A percentile compares a stretch with the other conserved stretches of the same genome.
Conservation (phyloP, 2,888 invertebrate species). For the Thecophora atra region DNA sequence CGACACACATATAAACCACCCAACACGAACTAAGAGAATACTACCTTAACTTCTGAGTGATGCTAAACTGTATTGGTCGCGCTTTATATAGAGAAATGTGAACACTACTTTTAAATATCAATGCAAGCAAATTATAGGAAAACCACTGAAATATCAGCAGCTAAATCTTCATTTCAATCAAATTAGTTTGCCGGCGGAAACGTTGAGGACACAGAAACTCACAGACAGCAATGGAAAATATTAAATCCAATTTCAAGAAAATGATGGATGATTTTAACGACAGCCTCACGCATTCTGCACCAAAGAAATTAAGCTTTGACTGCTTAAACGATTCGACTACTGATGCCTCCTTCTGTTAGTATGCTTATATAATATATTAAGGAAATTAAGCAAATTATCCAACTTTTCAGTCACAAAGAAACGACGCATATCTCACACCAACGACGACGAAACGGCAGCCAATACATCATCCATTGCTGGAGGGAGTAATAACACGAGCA, state of each 20-base stretch:
- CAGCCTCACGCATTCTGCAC: slow-evolving; percentile 58
- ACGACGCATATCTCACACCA: slow-evolving; percentile 53
- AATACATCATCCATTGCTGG: slow-evolving; percentile 36
- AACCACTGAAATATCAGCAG: no score
- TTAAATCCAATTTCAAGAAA: slow-evolving; percentile 61
- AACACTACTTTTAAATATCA: no score
- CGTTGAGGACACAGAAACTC: background rate
- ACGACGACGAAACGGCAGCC: slow-evolving; percentile 40
- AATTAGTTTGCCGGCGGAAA: background rate
- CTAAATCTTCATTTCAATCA: background rate
- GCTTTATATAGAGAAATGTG: no score
- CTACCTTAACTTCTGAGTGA: no score
- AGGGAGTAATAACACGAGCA: slow-evolving; percentile 43
- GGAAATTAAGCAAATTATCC: background rate
- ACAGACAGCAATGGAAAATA: slow-evolving; percentile 58
- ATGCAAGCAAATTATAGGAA: no score
- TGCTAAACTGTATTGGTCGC: no score
- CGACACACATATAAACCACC: no score
- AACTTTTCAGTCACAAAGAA: slow-evolving; percentile 57
- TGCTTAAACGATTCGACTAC: slow-evolving; percentile 56
- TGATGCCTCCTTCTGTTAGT: slow-evolving; percentile 50
- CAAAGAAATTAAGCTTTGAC: slow-evolving; percentile 62
- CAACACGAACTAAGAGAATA: no score
- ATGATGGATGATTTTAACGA: slow-evolving; percentile 62
- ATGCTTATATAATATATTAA: background rate